Base-by-base conservation (phyloP, 2,113 vertebrate species). In the Acinonyx jubatus region DNA sequence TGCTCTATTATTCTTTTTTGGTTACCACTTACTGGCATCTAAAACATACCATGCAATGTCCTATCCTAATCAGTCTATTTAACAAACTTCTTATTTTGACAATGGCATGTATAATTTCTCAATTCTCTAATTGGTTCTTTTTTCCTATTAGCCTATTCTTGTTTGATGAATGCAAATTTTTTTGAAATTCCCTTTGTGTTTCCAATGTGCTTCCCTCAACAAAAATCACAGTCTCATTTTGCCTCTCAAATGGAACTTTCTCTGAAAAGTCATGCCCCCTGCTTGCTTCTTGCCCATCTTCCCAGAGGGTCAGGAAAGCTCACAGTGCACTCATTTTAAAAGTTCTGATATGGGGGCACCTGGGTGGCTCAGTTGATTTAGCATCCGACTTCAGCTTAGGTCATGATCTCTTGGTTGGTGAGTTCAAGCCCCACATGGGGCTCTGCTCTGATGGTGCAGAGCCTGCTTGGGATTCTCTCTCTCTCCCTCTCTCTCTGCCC, bases 51-150 rank as follows among this genome's bases (percentile, higher is more conserved):
- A 79, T 93, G 85, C 33, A 63, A 7, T 79, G 15, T 21, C 21
- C 36, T 74, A 65, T 16, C 11, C 7, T 50, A 25, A 89, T 95
- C 3, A n/a, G 29, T 19, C 19, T 79, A 23, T 57, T 73, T 66
- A 80, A 45, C 73, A 52, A 95, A 79, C 86, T 69, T 93, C 18
- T 50, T 87, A 74, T 52, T 96, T 91, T 96, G 27, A 61, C 29
- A 73, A 63, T 68, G 52, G 14, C 2, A 50, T 69, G 14, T 83
- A 50, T 50, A 65, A 71, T 73, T 95, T 83, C 16, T 66, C 41
- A 55, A 7, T 86, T 94, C 25, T 92, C 79, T 69, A 29, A 61
- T 41, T 91, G 41, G 4, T 80, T 82, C 4, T n/a, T 85, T 94
- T 88, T 88, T 25, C 19, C 25, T 80, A 50, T 80, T 89, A 80